Base-by-base conservation (phyloP, 2,797 vertebrate species). In the Neosilurus mollespiculum region DNA sequence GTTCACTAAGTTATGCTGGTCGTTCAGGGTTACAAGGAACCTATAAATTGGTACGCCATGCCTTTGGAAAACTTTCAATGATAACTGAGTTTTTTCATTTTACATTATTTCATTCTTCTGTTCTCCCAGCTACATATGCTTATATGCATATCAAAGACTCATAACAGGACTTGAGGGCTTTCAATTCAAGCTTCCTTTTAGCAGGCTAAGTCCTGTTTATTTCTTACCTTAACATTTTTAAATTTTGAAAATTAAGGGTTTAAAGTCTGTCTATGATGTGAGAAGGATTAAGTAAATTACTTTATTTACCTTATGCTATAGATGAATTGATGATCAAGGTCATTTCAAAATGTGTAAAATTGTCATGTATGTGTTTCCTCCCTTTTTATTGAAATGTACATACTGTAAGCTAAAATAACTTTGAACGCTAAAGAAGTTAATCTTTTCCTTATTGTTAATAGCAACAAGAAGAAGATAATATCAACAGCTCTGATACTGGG, bases 151-250 rank as follows among this genome's bases (percentile, higher is more conserved):
- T 77, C 12, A 77, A 77, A 77, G 75, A 62, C 56, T 22, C 12
- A 15, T 49, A 61, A 77, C 11, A 77, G 7, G 22, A 77, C 30
- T 77, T 61, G 6, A 43, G 6, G 20, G 11, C 56, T 61, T 61
- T 77, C 14, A 77, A 43, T 43, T 77, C 7, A 62, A 77, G 56
- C 75, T 77, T 77, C 34, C 56, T 43, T 77, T 61, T 11, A 77
- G 75, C 75, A 43, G 43, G 56, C 30, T n/a, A 77, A 12, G 73
- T 37, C 26, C 30, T 58, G 30, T 61, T 37, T 59, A n/a, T 76
- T 59, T 54, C 51, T 73, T 51, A 73, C 71, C 51, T 26, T 26
- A 24, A 7, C 8, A 2, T 10, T 72, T 54, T 22, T 43, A 67
- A 67, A 14, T 15, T 14, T n/a, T 71, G 11, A 69, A 20, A 51